Conservation (phyloP, 1,140 invertebrate species). For the Caerostris extrusa region DNA sequence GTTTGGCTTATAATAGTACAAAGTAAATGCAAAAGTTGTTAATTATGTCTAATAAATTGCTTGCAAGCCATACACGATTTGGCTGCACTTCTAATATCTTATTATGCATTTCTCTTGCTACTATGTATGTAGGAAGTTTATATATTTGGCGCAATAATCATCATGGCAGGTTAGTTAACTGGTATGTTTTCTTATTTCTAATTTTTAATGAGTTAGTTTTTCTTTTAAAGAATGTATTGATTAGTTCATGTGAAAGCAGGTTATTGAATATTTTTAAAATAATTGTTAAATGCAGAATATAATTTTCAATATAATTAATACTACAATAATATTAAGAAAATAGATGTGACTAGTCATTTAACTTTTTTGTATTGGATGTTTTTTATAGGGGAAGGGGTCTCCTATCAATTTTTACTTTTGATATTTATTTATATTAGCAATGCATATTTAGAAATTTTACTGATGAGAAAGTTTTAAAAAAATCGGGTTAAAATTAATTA, state of each 20-base stretch:
- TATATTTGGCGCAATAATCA: conserved; percentile 90
- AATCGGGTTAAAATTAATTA: too few relatives aligned
- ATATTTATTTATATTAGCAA: too few relatives aligned
- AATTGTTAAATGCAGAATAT: neutral
- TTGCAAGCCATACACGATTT: neutral
- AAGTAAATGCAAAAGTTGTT: neutral
- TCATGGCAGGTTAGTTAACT: conserved; percentile 79
- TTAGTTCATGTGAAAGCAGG: too few relatives aligned
- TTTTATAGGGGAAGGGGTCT: too few relatives aligned
- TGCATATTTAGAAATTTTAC: too few relatives aligned
- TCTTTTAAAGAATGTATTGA: neutral
- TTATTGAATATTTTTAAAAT: neutral
- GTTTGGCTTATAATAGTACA: neutral
- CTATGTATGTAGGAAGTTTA: conserved; percentile 90
- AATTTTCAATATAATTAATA: neutral
- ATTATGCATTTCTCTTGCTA: conserved; percentile 87
- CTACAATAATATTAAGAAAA: neutral
- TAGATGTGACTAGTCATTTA: neutral
- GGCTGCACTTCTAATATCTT: conserved; percentile 79
- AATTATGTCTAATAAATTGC: conserved; percentile 39
- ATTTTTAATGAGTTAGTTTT: neutral
- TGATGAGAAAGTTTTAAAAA: too few relatives aligned
- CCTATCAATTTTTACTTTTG: neutral
- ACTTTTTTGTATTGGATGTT: neutral
- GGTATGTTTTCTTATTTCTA: neutral